Base-by-base conservation (phyloP, 2,888 invertebrate species). In the Hemistola chrysoprasaria region DNA sequence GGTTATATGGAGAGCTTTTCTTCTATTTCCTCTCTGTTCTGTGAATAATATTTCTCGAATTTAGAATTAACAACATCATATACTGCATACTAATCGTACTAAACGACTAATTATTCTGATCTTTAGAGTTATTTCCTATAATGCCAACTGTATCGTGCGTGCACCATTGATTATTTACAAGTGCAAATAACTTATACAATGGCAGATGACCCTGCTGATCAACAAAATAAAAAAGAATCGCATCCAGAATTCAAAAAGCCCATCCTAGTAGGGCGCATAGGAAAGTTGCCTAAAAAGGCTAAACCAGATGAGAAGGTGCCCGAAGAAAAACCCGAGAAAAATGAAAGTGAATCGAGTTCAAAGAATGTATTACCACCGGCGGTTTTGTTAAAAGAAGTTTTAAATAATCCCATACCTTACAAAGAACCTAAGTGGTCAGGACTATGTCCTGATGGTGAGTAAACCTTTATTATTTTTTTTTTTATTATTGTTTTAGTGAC, bases 401-500 rank as follows among this genome's bases (percentile, higher is more conserved):
- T 71, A 24, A 73, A 76, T 3, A 68, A 82, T 2, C 81, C 90
- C 1, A 80, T 93, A 50, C 92, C 93, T 0, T 96, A 96, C 62
- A 91, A 90, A 64, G 95, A 95, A 69, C 97, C 98, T 0, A 77
- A 90, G 37, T 98, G 97, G 97, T 93, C 95, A 22, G 93, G 94
- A 0, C 53, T 91, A 9, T 94, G 94, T 1, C 78, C 88, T 9
- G 73, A 84, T 39, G 78, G 78, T 76, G 50, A 57, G 69, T 54
- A 28, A 5, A 29, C 11, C 7, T 10, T 31, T 16, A 22, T 3
- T 4, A 25, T 32, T 8, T n/a, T n/a, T n/a, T n/a, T n/a, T n/a
- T n/a, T n/a, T n/a, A n/a, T n/a, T n/a, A n/a, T n/a, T n/a, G n/a
- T n/a, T n/a, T n/a, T n/a, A n/a, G n/a, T n/a, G n/a, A n/a, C n/a